Base-by-base conservation (phyloP, 1,140 invertebrate species). In the Coenobita brevimanus region DNA sequence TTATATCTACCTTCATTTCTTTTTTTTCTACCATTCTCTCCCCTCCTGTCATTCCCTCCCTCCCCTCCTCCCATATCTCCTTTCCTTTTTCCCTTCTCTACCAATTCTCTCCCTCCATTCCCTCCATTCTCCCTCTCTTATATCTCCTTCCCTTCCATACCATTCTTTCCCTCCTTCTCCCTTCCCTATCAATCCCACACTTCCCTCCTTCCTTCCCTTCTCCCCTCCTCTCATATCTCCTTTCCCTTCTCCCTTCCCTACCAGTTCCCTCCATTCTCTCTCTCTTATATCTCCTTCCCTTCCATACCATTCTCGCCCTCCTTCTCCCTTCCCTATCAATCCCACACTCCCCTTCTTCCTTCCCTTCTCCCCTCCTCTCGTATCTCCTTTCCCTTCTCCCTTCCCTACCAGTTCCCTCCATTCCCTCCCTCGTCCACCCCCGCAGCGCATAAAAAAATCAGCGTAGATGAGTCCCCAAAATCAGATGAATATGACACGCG, bases 391-490 rank as follows among this genome's bases (percentile, higher is more conserved):
- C 33, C 69, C 69, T 36, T n/a, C 69, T 17, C 36, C 21, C 69
- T n/a, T 41, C 69, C 38, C 69, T 41, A n/a, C n/a, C n/a, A n/a
- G n/a, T n/a, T n/a, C n/a, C n/a, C n/a, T n/a, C n/a, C n/a, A n/a
- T n/a, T n/a, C 8, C 30, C 33, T 15, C 64, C 27, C 80, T 41
- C 36, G 21, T 27, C 27, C 80, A 69, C 62, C 79, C 80, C 80
- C 79, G 79, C 79, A 82, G 62, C 60, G 79, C 79, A 82, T 71
- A 82, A 82, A 82, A 82, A 82, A 71, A 82, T 82, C 80, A 82
- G 24, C 80, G 64, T 71, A 50, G 80, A 82, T 69, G 80, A 82
- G 36, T 71, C 62, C 43, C 43, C 62, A 41, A 50, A 71, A 82
- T 82, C 80, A 71, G 41, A 71, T 82, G 80, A 82, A 82, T 82